Evolutionary conservation across 2,113 vertebrate species (phyloP).

Genomic region (Tonatia bakeri): DNA sequence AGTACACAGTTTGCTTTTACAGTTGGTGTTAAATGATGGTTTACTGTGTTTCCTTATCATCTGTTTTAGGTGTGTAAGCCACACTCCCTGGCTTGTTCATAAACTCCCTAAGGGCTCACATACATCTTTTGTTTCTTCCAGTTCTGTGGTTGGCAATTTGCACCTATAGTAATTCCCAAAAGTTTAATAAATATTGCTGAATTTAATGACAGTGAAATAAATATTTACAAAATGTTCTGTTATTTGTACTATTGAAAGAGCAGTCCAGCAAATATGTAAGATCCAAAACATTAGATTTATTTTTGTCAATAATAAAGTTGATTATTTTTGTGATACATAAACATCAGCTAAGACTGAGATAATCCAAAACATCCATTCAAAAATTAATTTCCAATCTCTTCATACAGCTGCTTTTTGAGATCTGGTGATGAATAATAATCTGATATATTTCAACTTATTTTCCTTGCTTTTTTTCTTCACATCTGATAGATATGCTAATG

Average conservation of each 20-base stretch:
- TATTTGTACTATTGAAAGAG: background rate
- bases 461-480: conserved; percentile 33
- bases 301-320: conserved; percentile 21
- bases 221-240: background rate
- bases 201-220: background rate
- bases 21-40: background rate
- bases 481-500: conserved; percentile 58
- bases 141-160: background rate
- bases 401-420: conserved; percentile 41
- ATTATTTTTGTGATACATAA: background rate
- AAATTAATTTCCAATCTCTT: conserved; percentile 57
- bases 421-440: conserved; percentile 29
- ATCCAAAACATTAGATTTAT: background rate
- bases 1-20: background rate
- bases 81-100: background rate
- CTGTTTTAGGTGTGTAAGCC: background rate
- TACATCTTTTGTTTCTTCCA: background rate
- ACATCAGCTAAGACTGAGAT: conserved; percentile 20
- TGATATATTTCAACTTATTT: conserved; percentile 32
- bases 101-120: background rate
- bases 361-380: conserved; percentile 29
- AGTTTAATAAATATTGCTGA: background rate
- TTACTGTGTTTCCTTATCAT: background rate
- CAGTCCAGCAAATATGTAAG: background rate
- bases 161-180: background rate